Conservation (phyloP, 1,140 invertebrate species). For the Macrotrachela quadricornifera region DNA sequence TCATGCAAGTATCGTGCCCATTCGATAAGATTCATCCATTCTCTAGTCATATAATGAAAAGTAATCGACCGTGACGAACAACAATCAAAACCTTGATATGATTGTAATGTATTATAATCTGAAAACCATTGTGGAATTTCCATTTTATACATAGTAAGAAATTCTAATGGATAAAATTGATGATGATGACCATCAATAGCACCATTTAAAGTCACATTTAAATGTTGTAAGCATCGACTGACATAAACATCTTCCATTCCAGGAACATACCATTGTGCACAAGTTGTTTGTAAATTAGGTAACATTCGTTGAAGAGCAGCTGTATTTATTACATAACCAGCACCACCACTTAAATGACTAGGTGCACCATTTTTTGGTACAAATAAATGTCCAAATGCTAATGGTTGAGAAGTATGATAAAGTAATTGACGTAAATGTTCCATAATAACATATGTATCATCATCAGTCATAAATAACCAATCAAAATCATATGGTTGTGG, state of each 20-base stretch:
- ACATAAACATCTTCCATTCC: slow-evolving; percentile 81
- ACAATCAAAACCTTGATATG: slow-evolving; percentile 51
- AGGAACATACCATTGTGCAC: slow-evolving; percentile 34
- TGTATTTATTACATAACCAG: slow-evolving; percentile 38
- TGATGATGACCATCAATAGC: slow-evolving; percentile 42
- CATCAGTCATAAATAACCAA: slow-evolving; percentile 83
- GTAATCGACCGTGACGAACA: slow-evolving; percentile 84
- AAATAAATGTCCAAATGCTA: slow-evolving; percentile 9
- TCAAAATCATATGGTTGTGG: slow-evolving; percentile 44
- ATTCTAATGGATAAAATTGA: no score
- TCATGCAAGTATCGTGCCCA: no score
- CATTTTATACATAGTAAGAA: no score
- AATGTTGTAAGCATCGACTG: slow-evolving; percentile 64
- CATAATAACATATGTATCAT: slow-evolving; percentile 55
- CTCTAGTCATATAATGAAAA: slow-evolving; percentile 62
- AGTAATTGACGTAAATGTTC: slow-evolving; percentile 30
- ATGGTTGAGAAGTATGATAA: slow-evolving; percentile 11
- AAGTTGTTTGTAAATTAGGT: no score
- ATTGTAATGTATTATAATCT: not conserved
- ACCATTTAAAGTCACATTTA: slow-evolving; percentile 65
- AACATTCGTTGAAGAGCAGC: not conserved
- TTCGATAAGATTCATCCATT: not conserved
- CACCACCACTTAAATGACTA: slow-evolving; percentile 26
- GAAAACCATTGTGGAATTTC: not conserved
- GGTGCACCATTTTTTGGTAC: slow-evolving; percentile 9